Evolutionary conservation across 2,888 invertebrate genomes (phyloP).

Genomic region (Nowickia ferox): DNA sequence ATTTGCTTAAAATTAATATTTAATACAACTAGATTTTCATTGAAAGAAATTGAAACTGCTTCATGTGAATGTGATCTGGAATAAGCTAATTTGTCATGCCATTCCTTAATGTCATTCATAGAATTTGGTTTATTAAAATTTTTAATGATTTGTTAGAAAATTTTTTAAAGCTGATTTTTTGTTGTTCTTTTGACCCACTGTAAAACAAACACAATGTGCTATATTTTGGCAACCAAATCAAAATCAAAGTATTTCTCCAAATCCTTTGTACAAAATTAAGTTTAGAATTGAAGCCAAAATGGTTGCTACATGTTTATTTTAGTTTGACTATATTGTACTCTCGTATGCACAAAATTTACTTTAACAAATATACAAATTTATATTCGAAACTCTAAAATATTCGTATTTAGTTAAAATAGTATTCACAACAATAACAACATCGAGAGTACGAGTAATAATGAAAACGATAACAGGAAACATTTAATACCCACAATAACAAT

Average conservation of each 20-base stretch:
- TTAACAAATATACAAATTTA: conserved; percentile 54
- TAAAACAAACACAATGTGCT: neutral
- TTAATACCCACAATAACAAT: conserved; percentile 55
- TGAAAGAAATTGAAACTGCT: too few species aligned
- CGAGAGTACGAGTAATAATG: neutral
- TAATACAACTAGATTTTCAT: too few species aligned
- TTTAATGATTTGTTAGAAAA: too few species aligned
- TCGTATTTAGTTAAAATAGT: neutral
- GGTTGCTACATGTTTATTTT: conserved; percentile 24
- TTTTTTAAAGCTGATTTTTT: too few species aligned
- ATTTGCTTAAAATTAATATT: too few species aligned
- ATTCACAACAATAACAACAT: neutral
- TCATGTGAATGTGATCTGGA: too few species aligned
- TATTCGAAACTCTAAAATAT: conserved; percentile 48
- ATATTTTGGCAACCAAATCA: neutral
- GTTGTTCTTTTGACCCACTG: neutral
- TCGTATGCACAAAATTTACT: conserved; percentile 40
- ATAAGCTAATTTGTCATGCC: too few species aligned
- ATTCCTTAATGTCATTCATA: too few species aligned
- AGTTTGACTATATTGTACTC: neutral
- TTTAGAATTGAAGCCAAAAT: conserved; percentile 26
- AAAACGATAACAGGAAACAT: conserved; percentile 43
- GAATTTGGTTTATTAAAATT: too few species aligned
- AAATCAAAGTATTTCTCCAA: conserved; percentile 38
- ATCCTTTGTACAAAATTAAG: conserved; percentile 15